Conservation (phyloP, 2,797 vertebrate species). For the Prionace glauca region DNA sequence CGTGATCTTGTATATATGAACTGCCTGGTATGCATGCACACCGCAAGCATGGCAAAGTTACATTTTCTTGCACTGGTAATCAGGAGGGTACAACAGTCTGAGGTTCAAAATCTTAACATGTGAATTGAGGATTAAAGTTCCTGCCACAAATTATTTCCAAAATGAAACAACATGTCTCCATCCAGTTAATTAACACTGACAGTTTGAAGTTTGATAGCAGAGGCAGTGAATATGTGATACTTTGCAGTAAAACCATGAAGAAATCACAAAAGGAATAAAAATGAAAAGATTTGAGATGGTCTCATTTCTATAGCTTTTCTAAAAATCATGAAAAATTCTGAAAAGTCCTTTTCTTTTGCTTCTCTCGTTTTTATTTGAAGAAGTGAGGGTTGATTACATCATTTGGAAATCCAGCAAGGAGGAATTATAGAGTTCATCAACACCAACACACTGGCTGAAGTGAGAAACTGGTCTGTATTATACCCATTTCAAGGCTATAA, state of each 20-base stretch:
- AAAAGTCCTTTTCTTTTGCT: background rate
- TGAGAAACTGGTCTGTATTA: background rate
- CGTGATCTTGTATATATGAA: background rate
- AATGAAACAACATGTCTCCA: conserved; percentile 10
- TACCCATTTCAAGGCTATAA: background rate
- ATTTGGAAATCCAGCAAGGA: background rate
- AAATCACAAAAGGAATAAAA: background rate
- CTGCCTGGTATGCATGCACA: background rate
- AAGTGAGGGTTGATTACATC: background rate
- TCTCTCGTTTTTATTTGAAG: background rate
- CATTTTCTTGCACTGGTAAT: background rate
- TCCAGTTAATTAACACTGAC: background rate
- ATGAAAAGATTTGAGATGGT: background rate
- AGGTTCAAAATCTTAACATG: conserved; percentile 3
- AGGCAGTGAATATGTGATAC: background rate
- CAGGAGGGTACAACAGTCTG: background rate
- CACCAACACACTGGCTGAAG: background rate
- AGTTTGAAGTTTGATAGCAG: background rate
- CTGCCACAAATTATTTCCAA: background rate
- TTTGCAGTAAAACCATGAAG: background rate
- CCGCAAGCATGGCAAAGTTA: background rate
- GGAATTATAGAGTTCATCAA: background rate
- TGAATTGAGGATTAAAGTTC: conserved; percentile 4
- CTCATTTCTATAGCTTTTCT: background rate
- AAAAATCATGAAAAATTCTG: background rate